phyloP scores from a whole-genome alignment of 2,797 vertebrate species.

The Meriones psammophilus region DNA sequence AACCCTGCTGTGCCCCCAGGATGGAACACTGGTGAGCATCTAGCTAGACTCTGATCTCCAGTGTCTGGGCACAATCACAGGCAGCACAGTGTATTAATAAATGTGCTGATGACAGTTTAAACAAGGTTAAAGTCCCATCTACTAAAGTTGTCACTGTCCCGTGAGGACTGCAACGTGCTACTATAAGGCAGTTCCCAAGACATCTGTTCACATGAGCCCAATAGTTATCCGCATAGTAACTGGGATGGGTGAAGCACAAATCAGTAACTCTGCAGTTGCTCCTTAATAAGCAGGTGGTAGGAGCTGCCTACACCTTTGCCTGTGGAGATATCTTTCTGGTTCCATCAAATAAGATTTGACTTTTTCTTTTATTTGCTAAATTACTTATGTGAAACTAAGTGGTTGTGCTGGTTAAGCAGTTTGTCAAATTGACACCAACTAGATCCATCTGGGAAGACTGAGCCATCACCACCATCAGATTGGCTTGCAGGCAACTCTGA shows the following conservation, averaged over 20 bases:
- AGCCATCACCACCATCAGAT: neutral
- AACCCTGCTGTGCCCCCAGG: rapidly evolving
- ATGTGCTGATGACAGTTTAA: neutral
- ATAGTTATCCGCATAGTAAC: neutral
- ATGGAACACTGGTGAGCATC: neutral
- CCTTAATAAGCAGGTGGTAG: neutral
- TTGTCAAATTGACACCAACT: neutral
- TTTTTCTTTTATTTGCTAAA: neutral
- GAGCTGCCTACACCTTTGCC: neutral
- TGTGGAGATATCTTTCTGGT: neutral
- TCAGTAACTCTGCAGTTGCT: neutral
- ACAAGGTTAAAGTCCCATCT: neutral
- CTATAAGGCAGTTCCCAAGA: neutral
- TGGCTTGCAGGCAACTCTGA: neutral
- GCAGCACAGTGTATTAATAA: neutral
- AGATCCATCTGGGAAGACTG: neutral
- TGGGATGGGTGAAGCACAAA: neutral
- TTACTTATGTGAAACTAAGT: neutral
- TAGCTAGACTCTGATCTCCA: neutral
- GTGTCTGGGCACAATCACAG: neutral
- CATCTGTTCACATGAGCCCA: neutral
- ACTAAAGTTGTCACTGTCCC: neutral
- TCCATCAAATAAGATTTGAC: neutral
- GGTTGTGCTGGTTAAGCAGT: neutral
- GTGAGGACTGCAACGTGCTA: neutral